Base-by-base conservation (phyloP, 2,797 vertebrate genomes). In the Orestias chungarensis region DNA sequence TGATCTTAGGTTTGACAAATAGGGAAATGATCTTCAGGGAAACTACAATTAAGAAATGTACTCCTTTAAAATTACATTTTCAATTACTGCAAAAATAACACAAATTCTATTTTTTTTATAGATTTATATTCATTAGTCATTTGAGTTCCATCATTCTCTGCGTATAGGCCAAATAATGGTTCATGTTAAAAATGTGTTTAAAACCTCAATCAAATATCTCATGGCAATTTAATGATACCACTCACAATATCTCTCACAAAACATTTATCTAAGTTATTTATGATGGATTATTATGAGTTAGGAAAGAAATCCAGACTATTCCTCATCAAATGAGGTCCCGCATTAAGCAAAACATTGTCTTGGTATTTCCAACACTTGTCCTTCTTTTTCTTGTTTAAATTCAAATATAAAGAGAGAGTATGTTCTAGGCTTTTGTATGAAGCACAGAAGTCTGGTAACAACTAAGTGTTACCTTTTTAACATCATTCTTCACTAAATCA, bases 241-340 rank as follows among this genome's bases (percentile, higher is more conserved):
- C 4, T 61, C 57, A 23, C 33, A 5, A 33, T 2, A 5, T 38
- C 57, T n/a, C 1, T 50, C 49, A 33, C 20, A 59, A 18, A 18
- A 20, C 31, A 59, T 9, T 35, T 38, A 61, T 61, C 31, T 40
- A 61, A 38, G 10, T 83, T 85, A 80, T 86, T 83, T 75, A 85
- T 64, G 0, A 18, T 27, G 25, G 47, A 73, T 69, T 25, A 65
- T 57, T 74, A 73, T 82, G 66, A 81, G 82, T 71, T 62, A 79
- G 65, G 70, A 50, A 70, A 54, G 71, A 71, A 79, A 43, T 78
- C 49, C 49, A 68, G 47, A 74, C 57, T 35, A 23, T 64, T 81
- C 40, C 68, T 54, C 85, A 72, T 75, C 82, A 88, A 87, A 82
- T 87, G 50, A 70, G 64, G 82, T 73, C 68, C 43, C 43, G 1